These are phyloP conservation scores for Diuraphis noxia DNA, from an alignment of 1,140 invertebrate species.

Conservation along the genomic window DNA sequence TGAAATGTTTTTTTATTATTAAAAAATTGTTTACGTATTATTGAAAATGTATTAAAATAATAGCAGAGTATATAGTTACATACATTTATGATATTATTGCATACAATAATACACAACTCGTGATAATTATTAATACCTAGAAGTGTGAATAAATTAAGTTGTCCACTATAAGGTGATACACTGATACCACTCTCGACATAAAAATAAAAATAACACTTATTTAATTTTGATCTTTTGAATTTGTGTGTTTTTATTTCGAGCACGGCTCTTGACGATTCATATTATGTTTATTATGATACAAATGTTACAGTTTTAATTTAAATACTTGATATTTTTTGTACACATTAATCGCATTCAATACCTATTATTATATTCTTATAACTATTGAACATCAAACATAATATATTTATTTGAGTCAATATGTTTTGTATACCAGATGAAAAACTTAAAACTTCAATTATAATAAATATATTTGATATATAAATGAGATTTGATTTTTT, in stretches of 20 bases:
- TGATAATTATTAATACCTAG: no score
- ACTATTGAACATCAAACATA: no score
- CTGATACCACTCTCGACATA: no score
- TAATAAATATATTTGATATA: neutral
- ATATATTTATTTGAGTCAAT: no score
- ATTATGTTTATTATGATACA: neutral
- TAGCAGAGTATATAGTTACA: neutral
- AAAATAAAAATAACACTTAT: neutral
- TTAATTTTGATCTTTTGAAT: neutral
- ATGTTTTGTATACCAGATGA: neutral
- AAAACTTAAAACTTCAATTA: slow-evolving; percentile 10
- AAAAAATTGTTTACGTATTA: neutral
- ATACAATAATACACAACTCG: no score
- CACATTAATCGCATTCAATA: neutral
- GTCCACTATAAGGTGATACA: no score
- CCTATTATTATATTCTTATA: neutral
- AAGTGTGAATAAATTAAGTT: neutral
- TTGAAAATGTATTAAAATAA: neutral
- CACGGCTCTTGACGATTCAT: neutral
- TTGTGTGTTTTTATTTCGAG: no score
- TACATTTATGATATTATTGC: neutral
- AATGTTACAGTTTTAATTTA: neutral
- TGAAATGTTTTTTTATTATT: neutral
- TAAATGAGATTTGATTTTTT: neutral
- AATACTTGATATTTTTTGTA: neutral